Conservation (phyloP, 2,888 invertebrate genomes). For the Hoplodrina ambigua region DNA sequence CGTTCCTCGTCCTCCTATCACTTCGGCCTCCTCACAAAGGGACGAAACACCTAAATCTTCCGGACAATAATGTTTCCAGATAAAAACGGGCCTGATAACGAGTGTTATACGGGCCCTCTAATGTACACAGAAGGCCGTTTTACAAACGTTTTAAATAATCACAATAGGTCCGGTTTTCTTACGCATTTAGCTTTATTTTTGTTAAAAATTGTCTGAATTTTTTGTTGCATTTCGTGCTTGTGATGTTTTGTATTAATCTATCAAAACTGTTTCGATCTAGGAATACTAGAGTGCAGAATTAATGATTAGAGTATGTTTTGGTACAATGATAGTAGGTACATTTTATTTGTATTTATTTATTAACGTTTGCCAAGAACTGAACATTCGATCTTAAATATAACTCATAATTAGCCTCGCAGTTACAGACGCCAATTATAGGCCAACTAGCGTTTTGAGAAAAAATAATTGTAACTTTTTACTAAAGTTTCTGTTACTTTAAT, state of each 20-base stretch:
- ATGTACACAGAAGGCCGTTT: slow-evolving; percentile 62
- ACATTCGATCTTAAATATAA: too few species aligned
- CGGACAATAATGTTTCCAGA: slow-evolving; percentile 74
- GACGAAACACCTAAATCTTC: slow-evolving; percentile 75
- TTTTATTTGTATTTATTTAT: too few species aligned
- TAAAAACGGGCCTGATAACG: slow-evolving; percentile 75
- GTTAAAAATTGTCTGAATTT: slow-evolving; percentile 31
- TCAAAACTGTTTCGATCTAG: not conserved
- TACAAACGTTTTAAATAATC: slow-evolving; percentile 63
- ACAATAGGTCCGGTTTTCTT: slow-evolving; percentile 54
- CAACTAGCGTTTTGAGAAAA: too few species aligned
- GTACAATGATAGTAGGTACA: too few species aligned
- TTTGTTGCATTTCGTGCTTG: not conserved
- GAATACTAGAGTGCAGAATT: not conserved
- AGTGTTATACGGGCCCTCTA: slow-evolving; percentile 71
- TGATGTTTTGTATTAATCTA: not conserved
- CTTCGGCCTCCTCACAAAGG: slow-evolving; percentile 60
- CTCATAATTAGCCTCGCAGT: too few species aligned
- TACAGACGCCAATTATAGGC: too few species aligned
- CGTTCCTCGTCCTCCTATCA: slow-evolving; percentile 17
- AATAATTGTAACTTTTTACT: too few species aligned
- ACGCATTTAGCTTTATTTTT: slow-evolving; percentile 32
- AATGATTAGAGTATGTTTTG: too few species aligned
- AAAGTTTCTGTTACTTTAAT: too few species aligned
- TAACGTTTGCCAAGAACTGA: too few species aligned